Percentiles rank a stretch among this genome's conserved stretches.
These are phyloP conservation scores for Abrostola triplasia DNA, from an alignment of 2,888 invertebrate genomes.

Conservation along the genomic window DNA sequence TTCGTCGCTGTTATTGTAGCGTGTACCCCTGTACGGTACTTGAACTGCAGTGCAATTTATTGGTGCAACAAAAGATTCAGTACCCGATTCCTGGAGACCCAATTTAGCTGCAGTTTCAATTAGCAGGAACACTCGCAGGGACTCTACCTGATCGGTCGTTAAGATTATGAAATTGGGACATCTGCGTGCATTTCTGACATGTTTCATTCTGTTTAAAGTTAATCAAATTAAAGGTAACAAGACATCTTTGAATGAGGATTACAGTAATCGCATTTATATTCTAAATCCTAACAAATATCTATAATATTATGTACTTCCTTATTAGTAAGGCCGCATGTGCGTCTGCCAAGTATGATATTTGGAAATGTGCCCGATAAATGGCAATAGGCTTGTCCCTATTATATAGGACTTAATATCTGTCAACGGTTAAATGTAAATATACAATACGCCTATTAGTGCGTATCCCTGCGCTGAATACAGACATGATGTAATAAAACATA, in stretches of 20 bases:
- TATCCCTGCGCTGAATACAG: background rate
- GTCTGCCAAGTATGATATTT: background rate
- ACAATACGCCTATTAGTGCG: background rate
- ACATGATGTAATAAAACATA: slow-evolving; percentile 1
- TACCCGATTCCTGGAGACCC: background rate
- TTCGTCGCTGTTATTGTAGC: no score
- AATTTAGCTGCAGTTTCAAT: slow-evolving; percentile 7
- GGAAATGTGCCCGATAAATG: background rate
- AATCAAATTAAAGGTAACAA: background rate
- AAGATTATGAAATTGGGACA: slow-evolving; percentile 5
- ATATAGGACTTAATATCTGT: background rate
- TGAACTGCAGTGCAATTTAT: slow-evolving; percentile 3
- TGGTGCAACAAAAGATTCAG: background rate
- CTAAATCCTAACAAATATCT: slow-evolving; percentile 39
- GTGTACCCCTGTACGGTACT: background rate
- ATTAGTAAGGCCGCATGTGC: background rate
- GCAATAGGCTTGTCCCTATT: background rate
- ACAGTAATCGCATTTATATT: background rate
- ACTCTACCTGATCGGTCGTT: slow-evolving; percentile 20
- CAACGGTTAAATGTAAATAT: background rate
- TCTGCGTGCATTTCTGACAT: background rate
- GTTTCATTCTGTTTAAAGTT: slow-evolving; percentile 4
- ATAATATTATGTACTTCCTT: slow-evolving; percentile 5
- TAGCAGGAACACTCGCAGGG: slow-evolving; percentile 4
- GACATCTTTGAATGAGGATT: background rate